phyloP scores from a whole-genome alignment of 2,113 vertebrate species.

The Pelodiscus sinensis region DNA sequence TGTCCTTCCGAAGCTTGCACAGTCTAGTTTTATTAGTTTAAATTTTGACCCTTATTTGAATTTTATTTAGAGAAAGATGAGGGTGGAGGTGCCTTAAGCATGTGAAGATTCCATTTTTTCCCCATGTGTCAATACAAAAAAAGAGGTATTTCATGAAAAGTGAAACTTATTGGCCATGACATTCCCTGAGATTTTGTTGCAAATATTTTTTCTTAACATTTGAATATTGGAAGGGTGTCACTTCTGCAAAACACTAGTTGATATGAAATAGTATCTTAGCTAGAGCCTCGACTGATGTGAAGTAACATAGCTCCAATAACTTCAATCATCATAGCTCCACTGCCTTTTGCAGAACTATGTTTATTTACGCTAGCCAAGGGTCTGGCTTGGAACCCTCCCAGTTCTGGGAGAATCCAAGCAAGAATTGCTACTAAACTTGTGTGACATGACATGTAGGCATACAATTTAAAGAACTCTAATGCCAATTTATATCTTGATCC shows the following conservation, averaged over 20 bases:
- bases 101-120: background rate
- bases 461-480: background rate
- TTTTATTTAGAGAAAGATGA: background rate
- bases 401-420: background rate
- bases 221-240: background rate
- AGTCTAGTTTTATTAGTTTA: background rate
- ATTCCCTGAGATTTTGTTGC: no score
- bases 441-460: background rate
- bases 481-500: constrained; percentile 19
- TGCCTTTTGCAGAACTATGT: background rate
- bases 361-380: background rate
- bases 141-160: background rate
- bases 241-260: background rate
- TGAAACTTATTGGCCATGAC: background rate
- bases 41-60: background rate
- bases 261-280: background rate
- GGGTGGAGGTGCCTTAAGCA: background rate
- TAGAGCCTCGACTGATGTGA: background rate
- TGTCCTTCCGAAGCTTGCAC: background rate
- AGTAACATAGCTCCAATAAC: background rate
- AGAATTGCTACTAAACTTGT: background rate
- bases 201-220: background rate
- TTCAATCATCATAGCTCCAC: background rate
- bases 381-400: background rate
- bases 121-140: fast-evolving